Conservation (phyloP, 2,113 vertebrate species). For the Protomyctophum bolini region DNA sequence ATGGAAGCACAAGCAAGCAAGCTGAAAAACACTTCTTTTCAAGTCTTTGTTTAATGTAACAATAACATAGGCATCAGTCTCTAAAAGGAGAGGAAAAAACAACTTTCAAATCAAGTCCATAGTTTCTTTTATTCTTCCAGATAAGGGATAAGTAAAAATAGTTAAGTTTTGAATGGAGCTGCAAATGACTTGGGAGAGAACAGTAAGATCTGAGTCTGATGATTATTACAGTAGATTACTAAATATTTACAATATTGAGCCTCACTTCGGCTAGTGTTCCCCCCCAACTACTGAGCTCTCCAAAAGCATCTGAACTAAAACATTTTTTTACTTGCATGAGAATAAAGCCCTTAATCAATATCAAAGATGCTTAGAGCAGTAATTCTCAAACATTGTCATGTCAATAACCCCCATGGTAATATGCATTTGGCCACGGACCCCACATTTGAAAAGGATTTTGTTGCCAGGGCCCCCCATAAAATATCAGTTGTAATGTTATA, state of each 20-base stretch:
- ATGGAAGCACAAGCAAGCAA: background rate
- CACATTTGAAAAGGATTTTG: no score
- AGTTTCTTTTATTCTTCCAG: background rate
- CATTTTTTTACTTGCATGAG: background rate
- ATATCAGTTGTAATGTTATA: no score
- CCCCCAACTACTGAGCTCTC: no score
- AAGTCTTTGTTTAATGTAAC: slow-evolving; percentile 9
- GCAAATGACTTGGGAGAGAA: background rate
- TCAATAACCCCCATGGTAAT: no score
- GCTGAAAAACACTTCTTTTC: background rate
- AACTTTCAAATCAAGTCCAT: background rate
- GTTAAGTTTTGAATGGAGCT: background rate
- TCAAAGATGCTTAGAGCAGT: no score
- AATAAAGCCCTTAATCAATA: background rate
- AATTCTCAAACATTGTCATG: no score
- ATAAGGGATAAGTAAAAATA: background rate
- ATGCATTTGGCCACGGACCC: no score
- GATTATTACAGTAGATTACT: no score
- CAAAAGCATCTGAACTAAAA: no score
- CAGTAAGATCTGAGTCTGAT: background rate
- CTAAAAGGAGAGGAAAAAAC: background rate
- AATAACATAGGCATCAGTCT: slow-evolving; percentile 11
- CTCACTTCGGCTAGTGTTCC: no score
- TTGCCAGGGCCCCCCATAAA: no score
- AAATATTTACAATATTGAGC: no score